Conservation (phyloP, 2,797 vertebrate genomes). For the Darevskia mixta region DNA sequence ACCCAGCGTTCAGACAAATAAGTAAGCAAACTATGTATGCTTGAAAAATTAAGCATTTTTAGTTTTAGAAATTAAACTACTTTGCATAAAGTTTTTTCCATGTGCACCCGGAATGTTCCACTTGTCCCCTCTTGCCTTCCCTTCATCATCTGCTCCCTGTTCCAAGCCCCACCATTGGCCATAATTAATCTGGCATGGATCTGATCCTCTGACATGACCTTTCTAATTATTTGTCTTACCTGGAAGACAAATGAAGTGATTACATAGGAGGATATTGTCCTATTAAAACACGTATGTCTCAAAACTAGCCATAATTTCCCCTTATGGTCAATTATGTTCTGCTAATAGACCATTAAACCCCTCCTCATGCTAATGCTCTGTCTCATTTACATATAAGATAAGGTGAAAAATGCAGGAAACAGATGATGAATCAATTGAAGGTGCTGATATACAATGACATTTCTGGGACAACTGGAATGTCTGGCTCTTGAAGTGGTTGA, state of each 20-base stretch:
- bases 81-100: not conserved
- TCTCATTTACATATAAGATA: slow-evolving; percentile 32
- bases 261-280: slow-evolving; percentile 14
- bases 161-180: not conserved
- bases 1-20: too few relatives aligned
- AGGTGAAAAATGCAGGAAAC: slow-evolving; percentile 27
- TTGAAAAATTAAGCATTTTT: too few relatives aligned
- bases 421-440: not conserved
- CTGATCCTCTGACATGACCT: slow-evolving; percentile 26
- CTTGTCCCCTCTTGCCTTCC: not conserved
- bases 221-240: slow-evolving; percentile 42
- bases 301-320: slow-evolving; percentile 37
- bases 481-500: not conserved
- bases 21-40: too few relatives aligned
- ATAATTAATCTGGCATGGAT: slow-evolving; percentile 28
- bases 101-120: not conserved
- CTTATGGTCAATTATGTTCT: slow-evolving; percentile 29
- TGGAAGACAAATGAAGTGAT: slow-evolving; percentile 37
- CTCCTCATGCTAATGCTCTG: slow-evolving; percentile 27
- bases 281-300: slow-evolving; percentile 11
- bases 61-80: too few relatives aligned
- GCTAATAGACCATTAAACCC: slow-evolving; percentile 34
- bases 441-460: not conserved
- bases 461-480: not conserved
- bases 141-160: not conserved